phyloP scores from a whole-genome alignment of 2,888 invertebrate species.

The Cotesia congregata region DNA sequence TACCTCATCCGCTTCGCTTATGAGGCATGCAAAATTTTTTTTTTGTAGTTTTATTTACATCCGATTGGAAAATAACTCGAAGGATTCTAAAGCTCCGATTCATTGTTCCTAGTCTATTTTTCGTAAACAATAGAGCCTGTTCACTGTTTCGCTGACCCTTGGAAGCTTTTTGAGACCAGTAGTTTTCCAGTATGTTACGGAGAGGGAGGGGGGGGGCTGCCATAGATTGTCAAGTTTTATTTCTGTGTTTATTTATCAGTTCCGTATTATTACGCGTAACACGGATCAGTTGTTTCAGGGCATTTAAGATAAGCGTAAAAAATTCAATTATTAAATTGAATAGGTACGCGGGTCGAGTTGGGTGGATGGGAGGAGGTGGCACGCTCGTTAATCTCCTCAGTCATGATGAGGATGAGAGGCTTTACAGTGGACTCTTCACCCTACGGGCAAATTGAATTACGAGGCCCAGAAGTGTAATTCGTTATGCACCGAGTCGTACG shows the following conservation, averaged over 20 bases:
- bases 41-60: not conserved
- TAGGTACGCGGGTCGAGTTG: conserved; percentile 23
- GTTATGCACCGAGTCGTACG: conserved; percentile 40
- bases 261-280: conserved; percentile 3
- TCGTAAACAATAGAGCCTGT: conserved; percentile 4
- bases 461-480: conserved; percentile 51
- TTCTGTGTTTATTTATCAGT: not conserved
- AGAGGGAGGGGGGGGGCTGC: too few species aligned
- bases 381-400: conserved; percentile 40
- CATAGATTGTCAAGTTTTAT: not conserved
- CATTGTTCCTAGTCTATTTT: not conserved
- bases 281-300: not conserved
- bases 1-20: too few species aligned
- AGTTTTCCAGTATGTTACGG: too few species aligned
- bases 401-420: conserved; percentile 30
- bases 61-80: not conserved
- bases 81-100: not conserved
- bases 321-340: conserved; percentile 38
- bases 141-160: not conserved
- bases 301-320: conserved; percentile 4
- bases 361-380: conserved; percentile 43
- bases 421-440: conserved; percentile 29
- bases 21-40: too few species aligned
- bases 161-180: not conserved
- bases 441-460: conserved; percentile 57